Conservation (phyloP, 2,113 vertebrate species). For the Solea solea region DNA sequence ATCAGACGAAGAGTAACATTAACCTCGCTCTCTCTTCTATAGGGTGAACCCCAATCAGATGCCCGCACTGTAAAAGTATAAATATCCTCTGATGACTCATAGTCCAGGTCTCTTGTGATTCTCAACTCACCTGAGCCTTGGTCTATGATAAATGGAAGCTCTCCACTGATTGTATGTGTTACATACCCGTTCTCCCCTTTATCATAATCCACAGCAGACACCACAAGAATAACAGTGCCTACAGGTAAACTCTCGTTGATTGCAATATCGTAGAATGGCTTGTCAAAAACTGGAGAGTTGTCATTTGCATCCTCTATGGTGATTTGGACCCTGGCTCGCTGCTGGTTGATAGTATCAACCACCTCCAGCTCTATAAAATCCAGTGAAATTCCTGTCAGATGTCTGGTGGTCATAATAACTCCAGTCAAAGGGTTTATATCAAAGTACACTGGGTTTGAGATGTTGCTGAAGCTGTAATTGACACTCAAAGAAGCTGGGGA, state of each 20-base stretch:
- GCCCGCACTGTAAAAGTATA: conserved; percentile 91
- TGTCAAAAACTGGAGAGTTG: conserved; percentile 89
- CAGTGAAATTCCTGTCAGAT: conserved; percentile 84
- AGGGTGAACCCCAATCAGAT: conserved; percentile 96
- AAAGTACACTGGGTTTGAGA: conserved; percentile 86
- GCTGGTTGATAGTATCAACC: conserved; percentile 78
- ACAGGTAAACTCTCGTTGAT: conserved; percentile 90
- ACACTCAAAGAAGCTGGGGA: conserved; percentile 82
- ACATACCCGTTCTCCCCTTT: conserved; percentile 93
- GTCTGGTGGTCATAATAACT: conserved; percentile 86
- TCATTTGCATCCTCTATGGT: conserved; percentile 92
- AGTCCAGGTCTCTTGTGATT: conserved; percentile 90
- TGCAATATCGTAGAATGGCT: conserved; percentile 83
- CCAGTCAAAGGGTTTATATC: conserved; percentile 90
- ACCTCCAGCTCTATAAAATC: conserved; percentile 88
- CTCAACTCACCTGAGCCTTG: conserved; percentile 91
- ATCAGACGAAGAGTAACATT: conserved; percentile 91
- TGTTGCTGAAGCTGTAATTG: conserved; percentile 87
- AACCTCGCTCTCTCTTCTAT: conserved; percentile 92
- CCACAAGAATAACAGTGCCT: conserved; percentile 84
- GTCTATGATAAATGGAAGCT: conserved; percentile 91
- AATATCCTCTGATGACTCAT: conserved; percentile 90
- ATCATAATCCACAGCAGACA: conserved; percentile 91
- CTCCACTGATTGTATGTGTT: conserved; percentile 89
- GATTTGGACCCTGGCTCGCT: conserved; percentile 84